These are phyloP conservation scores for Conops quadrifasciatus DNA, from an alignment of 2,888 invertebrate species.

Conservation along the genomic window DNA sequence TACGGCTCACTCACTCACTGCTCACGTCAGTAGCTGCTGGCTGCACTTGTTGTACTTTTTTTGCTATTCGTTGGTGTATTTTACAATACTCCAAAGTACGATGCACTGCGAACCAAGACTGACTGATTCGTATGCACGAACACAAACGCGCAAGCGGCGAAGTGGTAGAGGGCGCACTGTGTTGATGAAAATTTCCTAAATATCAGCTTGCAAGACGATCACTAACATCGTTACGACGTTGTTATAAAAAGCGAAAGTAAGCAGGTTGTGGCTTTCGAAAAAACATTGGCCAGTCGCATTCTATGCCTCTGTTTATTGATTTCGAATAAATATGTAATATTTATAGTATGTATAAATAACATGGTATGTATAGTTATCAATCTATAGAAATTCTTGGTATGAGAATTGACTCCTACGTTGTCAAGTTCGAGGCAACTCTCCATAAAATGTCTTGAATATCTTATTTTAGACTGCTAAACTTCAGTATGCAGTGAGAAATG, in stretches of 20 bases:
- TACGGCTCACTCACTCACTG: neutral
- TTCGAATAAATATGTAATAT: too few relatives aligned
- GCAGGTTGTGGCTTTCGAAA: neutral
- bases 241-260: conserved; percentile 27
- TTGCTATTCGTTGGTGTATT: neutral
- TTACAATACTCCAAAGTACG: conserved; percentile 15
- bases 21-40: neutral
- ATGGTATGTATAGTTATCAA: too few relatives aligned
- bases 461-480: too few relatives aligned
- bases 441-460: too few relatives aligned
- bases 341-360: too few relatives aligned
- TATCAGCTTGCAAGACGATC: conserved; percentile 12
- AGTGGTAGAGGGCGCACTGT: neutral
- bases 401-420: too few relatives aligned
- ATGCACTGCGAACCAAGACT: conserved; percentile 17
- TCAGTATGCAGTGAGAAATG: too few relatives aligned
- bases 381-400: too few relatives aligned
- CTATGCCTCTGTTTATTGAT: neutral
- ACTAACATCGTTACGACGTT: conserved; percentile 7
- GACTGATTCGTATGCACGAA: neutral
- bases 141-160: neutral
- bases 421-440: too few relatives aligned
- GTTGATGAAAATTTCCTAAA: conserved; percentile 10
- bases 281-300: neutral
- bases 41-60: conserved; percentile 18